A percentile compares a stretch with the other conserved stretches of the same genome.
phyloP scores from a whole-genome alignment of 2,888 invertebrate species.

The Beris morrisii region DNA sequence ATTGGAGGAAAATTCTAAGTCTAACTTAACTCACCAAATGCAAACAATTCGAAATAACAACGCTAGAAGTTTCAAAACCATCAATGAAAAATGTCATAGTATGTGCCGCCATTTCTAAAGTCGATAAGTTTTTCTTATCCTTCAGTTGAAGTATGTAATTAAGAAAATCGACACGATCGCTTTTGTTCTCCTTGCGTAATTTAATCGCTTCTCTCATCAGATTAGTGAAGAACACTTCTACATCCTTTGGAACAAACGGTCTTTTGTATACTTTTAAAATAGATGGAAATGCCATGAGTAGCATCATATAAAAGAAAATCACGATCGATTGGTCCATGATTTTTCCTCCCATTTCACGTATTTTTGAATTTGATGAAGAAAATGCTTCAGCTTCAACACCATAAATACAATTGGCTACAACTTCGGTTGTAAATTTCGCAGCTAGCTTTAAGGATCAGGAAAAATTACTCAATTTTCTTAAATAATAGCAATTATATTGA shows the following conservation, averaged over 20 bases:
- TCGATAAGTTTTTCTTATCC: constrained; percentile 42
- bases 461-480: too few species aligned
- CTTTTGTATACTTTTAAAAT: background rate
- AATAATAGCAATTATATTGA: background rate
- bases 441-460: background rate
- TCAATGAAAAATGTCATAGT: constrained; percentile 45
- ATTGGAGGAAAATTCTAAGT: too few species aligned
- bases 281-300: background rate
- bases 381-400: constrained; percentile 49
- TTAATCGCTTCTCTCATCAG: constrained; percentile 37
- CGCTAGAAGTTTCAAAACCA: constrained; percentile 47
- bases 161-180: constrained; percentile 41
- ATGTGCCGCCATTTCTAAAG: constrained; percentile 45
- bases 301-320: background rate
- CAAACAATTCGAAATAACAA: constrained; percentile 42
- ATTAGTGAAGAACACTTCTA: constrained; percentile 55
- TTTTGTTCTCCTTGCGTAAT: constrained; percentile 34
- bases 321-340: background rate
- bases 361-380: constrained; percentile 17
- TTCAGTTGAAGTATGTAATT: constrained; percentile 40
- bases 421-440: constrained; percentile 41
- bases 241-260: constrained; percentile 56
- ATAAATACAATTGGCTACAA: constrained; percentile 49
- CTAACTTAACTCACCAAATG: constrained; percentile 40
- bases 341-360: constrained; percentile 33